Evolutionary conservation across 2,888 invertebrate species (phyloP).

Genomic region (Drosophila quinaria): DNA sequence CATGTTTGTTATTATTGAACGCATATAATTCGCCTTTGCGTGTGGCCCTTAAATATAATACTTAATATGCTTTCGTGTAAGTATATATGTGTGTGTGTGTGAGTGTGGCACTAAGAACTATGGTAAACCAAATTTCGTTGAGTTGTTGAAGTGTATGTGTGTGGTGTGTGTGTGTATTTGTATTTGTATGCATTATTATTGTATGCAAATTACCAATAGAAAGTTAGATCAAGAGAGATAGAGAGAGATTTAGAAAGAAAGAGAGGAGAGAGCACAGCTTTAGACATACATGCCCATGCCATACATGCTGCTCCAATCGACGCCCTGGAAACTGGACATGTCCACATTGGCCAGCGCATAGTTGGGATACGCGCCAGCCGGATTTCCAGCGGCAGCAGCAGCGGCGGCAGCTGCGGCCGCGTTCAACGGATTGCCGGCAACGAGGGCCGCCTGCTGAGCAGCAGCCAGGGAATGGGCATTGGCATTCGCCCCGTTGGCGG

Average conservation of each 20-base stretch:
- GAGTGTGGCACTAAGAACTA: constrained; percentile 58
- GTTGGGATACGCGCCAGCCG: constrained; percentile 90
- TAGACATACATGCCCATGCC: constrained; percentile 96
- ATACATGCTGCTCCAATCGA: constrained; percentile 96
- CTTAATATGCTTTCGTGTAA: constrained; percentile 65
- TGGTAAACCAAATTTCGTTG: constrained; percentile 56
- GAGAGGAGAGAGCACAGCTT: constrained; percentile 46
- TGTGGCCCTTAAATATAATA: constrained; percentile 73
- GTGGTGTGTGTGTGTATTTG: constrained; percentile 21
- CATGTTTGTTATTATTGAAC: constrained; percentile 63
- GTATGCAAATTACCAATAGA: constrained; percentile 51
- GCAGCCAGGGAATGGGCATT: constrained; percentile 86
- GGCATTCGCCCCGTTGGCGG: constrained; percentile 70
- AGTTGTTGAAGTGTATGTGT: constrained; percentile 12
- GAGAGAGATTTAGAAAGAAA: constrained; percentile 4
- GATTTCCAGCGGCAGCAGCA: constrained; percentile 88
- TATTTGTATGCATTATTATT: constrained; percentile 26
- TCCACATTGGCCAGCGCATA: constrained; percentile 95
- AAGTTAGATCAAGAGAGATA: constrained; percentile 3
- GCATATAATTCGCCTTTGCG: constrained; percentile 44
- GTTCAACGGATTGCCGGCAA: constrained; percentile 85
- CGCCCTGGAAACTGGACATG: constrained; percentile 96
- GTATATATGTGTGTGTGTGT: constrained; percentile 27
- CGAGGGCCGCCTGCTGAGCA: constrained; percentile 85
- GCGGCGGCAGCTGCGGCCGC: constrained; percentile 87